These are phyloP conservation scores for Cylas formicarius DNA, from an alignment of 1,140 invertebrate species.

Conservation along the genomic window DNA sequence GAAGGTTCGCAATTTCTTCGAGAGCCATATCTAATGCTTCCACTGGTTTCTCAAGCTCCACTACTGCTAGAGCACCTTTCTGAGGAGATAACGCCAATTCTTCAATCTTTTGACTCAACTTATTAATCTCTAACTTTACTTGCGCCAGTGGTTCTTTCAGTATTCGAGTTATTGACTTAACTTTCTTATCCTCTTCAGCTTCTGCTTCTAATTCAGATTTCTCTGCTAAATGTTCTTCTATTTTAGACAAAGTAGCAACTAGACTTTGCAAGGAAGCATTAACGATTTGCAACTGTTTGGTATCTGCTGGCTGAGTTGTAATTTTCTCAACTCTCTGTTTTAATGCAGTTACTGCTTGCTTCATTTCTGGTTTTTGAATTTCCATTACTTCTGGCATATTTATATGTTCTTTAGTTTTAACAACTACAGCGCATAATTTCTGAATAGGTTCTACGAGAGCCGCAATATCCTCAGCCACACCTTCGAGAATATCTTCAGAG, in stretches of 20 bases:
- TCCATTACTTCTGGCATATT: not conserved
- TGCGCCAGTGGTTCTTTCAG: not conserved
- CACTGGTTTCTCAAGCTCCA: constrained; percentile 1
- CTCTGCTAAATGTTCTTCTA: not conserved
- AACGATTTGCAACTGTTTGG: not conserved
- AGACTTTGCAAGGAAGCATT: constrained; percentile 1
- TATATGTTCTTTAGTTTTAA: not conserved
- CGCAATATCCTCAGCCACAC: not conserved
- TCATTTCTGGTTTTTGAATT: constrained; percentile 8
- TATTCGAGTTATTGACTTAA: not conserved
- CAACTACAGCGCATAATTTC: constrained; percentile 3
- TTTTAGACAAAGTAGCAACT: not conserved
- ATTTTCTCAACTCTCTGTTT: constrained; percentile 4
- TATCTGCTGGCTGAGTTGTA: not conserved
- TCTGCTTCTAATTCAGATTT: constrained; percentile 1
- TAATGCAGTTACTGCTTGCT: not conserved
- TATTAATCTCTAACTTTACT: not conserved
- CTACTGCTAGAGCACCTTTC: not conserved
- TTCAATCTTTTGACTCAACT: not conserved
- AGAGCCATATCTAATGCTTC: not conserved
- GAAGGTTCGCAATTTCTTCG: not conserved
- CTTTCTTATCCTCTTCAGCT: not conserved
- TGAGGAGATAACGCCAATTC: not conserved
- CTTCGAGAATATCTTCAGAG: constrained; percentile 7
- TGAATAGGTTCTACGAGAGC: constrained; percentile 1